Evolutionary conservation across 92 coral and sea anemone species (phyloP).

Genomic region (Porites lobata): DNA sequence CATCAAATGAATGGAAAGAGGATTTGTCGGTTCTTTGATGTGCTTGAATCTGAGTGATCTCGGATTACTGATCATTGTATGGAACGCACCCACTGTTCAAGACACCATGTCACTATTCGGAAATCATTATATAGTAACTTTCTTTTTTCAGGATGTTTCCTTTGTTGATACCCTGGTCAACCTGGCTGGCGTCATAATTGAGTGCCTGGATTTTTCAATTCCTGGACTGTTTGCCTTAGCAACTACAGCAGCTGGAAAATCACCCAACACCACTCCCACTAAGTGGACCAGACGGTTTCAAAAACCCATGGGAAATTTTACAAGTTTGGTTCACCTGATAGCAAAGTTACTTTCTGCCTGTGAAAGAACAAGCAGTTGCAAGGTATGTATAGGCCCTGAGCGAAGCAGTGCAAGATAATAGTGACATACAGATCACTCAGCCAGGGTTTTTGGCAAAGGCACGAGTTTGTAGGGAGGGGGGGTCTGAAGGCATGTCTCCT

Average conservation of each 20-base stretch:
- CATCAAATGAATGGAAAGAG: too few relatives aligned
- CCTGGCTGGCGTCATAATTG: conserved; percentile 71
- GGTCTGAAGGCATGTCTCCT: too few relatives aligned
- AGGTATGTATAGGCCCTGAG: conserved; percentile 39
- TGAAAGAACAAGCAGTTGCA: conserved; percentile 45
- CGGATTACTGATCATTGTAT: too few relatives aligned
- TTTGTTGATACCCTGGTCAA: conserved; percentile 78
- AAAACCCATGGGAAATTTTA: conserved; percentile 86
- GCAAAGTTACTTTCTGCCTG: conserved; percentile 74
- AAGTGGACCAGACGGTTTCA: conserved; percentile 71
- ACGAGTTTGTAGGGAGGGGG: too few relatives aligned
- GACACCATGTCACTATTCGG: too few relatives aligned
- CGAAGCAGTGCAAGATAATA: too few relatives aligned
- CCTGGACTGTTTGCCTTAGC: conserved; percentile 70
- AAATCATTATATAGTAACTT: neutral
- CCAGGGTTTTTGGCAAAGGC: too few relatives aligned
- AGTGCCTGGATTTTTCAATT: conserved; percentile 88
- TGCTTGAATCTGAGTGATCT: too few relatives aligned
- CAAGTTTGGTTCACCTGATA: conserved; percentile 71
- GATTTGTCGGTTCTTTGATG: too few relatives aligned
- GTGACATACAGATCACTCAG: too few relatives aligned
- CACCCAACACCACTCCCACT: conserved; percentile 80
- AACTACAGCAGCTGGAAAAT: conserved; percentile 69
- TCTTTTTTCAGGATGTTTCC: conserved; percentile 68
- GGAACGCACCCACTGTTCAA: too few relatives aligned